Conservation (phyloP, 2,888 invertebrate genomes). For the Mythimna pallens region DNA sequence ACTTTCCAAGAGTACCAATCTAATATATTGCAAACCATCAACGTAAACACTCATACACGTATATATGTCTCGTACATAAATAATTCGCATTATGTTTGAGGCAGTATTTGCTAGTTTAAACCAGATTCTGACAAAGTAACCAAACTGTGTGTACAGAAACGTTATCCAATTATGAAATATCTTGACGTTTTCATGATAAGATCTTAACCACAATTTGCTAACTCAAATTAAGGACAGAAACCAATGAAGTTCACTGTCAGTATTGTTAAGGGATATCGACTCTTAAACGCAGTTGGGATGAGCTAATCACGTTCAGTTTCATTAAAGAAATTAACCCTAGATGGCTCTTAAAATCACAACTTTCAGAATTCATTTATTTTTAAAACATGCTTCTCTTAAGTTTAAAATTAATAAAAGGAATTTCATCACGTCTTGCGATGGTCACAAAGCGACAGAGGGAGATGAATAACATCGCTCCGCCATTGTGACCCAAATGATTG, state of each 20-base stretch:
- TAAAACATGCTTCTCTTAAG: slow-evolving; percentile 29
- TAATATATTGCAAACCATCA: too few species aligned
- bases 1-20: background rate
- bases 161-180: slow-evolving; percentile 10
- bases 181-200: background rate
- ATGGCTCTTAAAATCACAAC: background rate
- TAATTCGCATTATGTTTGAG: background rate
- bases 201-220: background rate
- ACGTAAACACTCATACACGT: background rate
- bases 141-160: background rate
- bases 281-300: background rate
- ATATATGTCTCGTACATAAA: background rate
- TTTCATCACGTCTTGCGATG: slow-evolving; percentile 55
- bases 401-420: slow-evolving; percentile 45
- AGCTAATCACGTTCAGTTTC: background rate
- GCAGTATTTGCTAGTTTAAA: background rate
- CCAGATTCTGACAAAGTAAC: background rate
- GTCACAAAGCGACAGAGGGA: slow-evolving; percentile 50
- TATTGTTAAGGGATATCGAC: background rate
- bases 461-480: slow-evolving; percentile 66
- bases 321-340: background rate
- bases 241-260: background rate
- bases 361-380: slow-evolving; percentile 15
- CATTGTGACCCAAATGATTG: slow-evolving; percentile 67
- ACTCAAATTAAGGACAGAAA: background rate